Evolutionary conservation across 2,888 invertebrate species (phyloP).

Genomic region (Hydraecia micacea): DNA sequence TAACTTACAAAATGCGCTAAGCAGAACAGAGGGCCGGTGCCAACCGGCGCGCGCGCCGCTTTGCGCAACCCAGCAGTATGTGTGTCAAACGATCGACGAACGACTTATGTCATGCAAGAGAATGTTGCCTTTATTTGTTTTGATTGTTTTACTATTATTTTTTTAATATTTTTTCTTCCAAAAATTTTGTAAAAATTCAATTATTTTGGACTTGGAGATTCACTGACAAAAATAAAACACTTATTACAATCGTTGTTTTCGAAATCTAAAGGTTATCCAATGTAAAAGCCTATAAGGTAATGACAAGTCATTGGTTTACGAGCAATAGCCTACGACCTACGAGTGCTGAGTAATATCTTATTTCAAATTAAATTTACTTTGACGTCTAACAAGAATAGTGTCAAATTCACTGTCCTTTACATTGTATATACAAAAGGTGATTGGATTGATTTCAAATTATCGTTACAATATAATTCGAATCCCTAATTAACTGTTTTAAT

Average conservation of each 20-base stretch:
- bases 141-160: constrained; percentile 54
- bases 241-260: neutral
- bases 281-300: neutral
- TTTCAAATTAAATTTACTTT: constrained; percentile 50
- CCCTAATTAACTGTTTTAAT: neutral
- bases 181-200: neutral
- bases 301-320: constrained; percentile 35
- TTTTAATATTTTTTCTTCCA: neutral
- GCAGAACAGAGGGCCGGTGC: constrained; percentile 74
- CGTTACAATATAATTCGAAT: neutral
- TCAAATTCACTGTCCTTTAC: constrained; percentile 50
- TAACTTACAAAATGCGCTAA: constrained; percentile 74
- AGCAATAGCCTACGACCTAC: constrained; percentile 36
- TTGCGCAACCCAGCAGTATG: constrained; percentile 81
- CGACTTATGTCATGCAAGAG: constrained; percentile 78
- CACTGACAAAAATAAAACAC: neutral
- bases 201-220: neutral
- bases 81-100: constrained; percentile 83
- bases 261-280: constrained; percentile 1
- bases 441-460: constrained; percentile 28
- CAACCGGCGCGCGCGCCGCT: constrained; percentile 75
- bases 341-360: constrained; percentile 52
- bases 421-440: constrained; percentile 32
- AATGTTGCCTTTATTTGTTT: constrained; percentile 71
- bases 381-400: constrained; percentile 57